Base-by-base conservation (phyloP, 2,797 vertebrate genomes). In the Eulemur rubriventer region DNA sequence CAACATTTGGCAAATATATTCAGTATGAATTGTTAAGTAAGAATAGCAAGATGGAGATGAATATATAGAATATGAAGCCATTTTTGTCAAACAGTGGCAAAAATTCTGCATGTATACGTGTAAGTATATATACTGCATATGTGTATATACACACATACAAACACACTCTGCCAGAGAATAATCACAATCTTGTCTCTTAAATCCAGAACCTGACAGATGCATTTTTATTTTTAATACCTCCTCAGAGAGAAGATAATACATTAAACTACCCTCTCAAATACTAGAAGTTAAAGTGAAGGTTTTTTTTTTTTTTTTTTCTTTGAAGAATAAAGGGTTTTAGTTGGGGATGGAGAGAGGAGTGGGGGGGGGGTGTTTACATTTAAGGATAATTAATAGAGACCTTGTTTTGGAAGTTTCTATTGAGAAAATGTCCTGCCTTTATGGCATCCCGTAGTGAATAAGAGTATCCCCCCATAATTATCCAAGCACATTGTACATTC, bases 231-330 rank as follows among this genome's bases (percentile, higher is more conserved):
- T 59, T 50, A 72, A 61, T 79, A 57, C 9, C 6, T 69, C 48
- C 22, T 96, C n/a, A 18, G n/a, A 50, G 48, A 63, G 57, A 80
- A 20, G 12, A 20, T 59, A 59, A 43, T 59, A n/a, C 13, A 18
- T 55, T 59, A 52, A 82, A 87, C 35, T 82, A 76, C 35, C 28
- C 24, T 79, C 48, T 65, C n/a, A 35, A 87, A 63, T 11, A 55
- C 30, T 48, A 55, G 35, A 72, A 91, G 43, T 75, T 52, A 67
- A 57, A 30, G 61, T 26, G 57, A 69, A 24, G 4, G 7, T n/a
- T 65, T n/a, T 65, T 65, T 16, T 94, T 95, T n/a, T n/a, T 79
- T 76, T 35, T 13, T 86, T 87, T 95, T 70, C n/a, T 82, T 73
- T 70, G 14, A 85, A 35, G 11, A 84, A 83, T 13, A 84, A 73